phyloP scores from a whole-genome alignment of 2,888 invertebrate genomes.

The Sclerodermus sp. region DNA sequence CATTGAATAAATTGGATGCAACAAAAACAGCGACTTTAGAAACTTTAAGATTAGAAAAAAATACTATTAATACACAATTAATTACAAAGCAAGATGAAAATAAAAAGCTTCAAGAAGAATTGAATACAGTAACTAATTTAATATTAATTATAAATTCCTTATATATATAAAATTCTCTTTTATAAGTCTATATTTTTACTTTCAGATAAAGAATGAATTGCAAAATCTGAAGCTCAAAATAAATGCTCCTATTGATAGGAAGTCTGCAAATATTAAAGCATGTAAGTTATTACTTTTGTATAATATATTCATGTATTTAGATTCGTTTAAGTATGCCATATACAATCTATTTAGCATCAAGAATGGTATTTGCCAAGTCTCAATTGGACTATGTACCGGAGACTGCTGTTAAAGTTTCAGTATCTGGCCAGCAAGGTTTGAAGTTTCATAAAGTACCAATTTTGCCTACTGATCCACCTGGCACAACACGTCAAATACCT shows the following conservation, averaged over 20 bases:
- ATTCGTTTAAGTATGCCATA: no score
- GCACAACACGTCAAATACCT: conserved; percentile 43
- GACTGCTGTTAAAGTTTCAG: conserved; percentile 42
- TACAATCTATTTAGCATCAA: conserved; percentile 33
- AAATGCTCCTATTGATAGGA: conserved; percentile 20
- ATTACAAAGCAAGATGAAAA: conserved; percentile 38
- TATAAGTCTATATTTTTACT: conserved; percentile 6
- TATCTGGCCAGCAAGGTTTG: conserved; percentile 45
- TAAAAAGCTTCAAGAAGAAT: conserved; percentile 39
- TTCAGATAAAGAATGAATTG: conserved; percentile 40
- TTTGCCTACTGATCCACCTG: conserved; percentile 48
- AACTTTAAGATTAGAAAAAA: conserved; percentile 43
- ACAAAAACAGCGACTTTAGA: conserved; percentile 42
- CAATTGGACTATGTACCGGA: conserved; percentile 43
- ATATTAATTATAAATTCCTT: background rate
- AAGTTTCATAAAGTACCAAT: conserved; percentile 47
- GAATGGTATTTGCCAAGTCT: conserved; percentile 31
- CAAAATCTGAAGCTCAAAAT: conserved; percentile 34
- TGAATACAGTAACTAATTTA: conserved; percentile 35
- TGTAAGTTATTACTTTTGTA: conserved; percentile 27
- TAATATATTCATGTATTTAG: background rate
- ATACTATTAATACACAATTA: conserved; percentile 35
- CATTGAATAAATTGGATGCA: conserved; percentile 40
- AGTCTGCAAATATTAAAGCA: conserved; percentile 4
- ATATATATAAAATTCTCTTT: background rate